phyloP scores from a whole-genome alignment of 2,113 vertebrate species.

The Ctenomys sociabilis region DNA sequence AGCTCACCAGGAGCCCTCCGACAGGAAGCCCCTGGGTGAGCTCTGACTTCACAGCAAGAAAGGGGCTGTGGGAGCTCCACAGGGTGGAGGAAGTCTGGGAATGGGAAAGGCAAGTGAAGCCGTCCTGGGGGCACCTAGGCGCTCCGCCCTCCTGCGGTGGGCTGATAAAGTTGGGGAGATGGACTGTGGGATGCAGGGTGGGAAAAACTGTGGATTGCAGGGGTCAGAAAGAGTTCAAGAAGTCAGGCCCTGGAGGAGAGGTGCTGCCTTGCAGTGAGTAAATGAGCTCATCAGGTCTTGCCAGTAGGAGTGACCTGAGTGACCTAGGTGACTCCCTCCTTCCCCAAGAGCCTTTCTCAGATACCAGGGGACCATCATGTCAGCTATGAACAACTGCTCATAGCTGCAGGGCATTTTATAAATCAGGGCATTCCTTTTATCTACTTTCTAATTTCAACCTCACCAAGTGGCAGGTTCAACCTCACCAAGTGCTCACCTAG shows the following conservation, averaged over 20 bases:
- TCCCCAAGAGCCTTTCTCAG: background rate
- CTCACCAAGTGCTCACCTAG: background rate
- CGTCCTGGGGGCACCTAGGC: background rate
- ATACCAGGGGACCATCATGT: background rate
- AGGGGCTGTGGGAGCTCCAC: background rate
- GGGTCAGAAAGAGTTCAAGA: slow-evolving; percentile 78
- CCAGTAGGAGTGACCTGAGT: slow-evolving; percentile 34
- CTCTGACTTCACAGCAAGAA: background rate
- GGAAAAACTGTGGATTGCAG: slow-evolving; percentile 21
- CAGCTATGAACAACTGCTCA: background rate
- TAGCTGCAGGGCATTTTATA: slow-evolving; percentile 1
- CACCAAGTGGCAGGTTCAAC: background rate
- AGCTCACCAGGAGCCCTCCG: background rate
- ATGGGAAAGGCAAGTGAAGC: background rate
- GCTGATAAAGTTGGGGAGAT: slow-evolving; percentile 77
- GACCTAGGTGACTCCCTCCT: background rate
- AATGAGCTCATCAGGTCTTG: slow-evolving; percentile 80
- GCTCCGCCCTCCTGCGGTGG: slow-evolving; percentile 77
- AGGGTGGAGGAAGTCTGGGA: background rate
- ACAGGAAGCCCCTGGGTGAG: background rate
- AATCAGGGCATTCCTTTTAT: background rate
- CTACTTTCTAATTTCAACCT: slow-evolving; percentile 1
- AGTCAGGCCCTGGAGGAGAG: slow-evolving; percentile 76
- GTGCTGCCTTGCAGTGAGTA: slow-evolving; percentile 49
- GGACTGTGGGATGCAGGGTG: slow-evolving; percentile 66